A percentile compares a stretch with the other conserved stretches of the same genome.
Evolutionary conservation across 2,113 vertebrate genomes (phyloP).

Genomic region (Puma concolor): DNA sequence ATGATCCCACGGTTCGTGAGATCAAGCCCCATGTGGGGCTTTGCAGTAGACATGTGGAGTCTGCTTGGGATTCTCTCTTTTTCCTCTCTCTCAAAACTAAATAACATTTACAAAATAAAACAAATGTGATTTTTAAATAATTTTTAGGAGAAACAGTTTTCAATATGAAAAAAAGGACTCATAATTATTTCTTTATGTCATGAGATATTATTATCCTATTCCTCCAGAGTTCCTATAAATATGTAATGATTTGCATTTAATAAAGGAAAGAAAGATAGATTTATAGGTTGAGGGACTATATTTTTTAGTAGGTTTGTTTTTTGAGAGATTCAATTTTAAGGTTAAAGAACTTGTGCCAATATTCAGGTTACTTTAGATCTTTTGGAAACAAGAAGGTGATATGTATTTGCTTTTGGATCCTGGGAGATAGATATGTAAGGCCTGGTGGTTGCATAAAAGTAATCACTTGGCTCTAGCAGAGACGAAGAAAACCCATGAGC

Average conservation of each 20-base stretch:
- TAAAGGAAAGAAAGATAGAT: not conserved
- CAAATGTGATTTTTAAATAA: not conserved
- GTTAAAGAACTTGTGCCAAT: not conserved
- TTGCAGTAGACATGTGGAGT: too few relatives aligned
- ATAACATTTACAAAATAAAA: not conserved
- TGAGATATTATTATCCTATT: not conserved
- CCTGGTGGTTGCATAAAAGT: not conserved
- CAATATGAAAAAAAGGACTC: not conserved
- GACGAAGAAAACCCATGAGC: not conserved
- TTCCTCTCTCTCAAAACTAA: too few relatives aligned
- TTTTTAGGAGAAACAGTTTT: not conserved
- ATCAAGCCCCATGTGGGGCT: too few relatives aligned
- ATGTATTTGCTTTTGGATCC: not conserved
- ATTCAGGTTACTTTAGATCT: not conserved
- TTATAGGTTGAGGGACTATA: not conserved
- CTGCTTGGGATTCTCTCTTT: too few relatives aligned
- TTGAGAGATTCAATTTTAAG: not conserved
- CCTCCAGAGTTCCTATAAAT: not conserved
- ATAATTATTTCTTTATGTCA: not conserved
- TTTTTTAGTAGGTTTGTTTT: not conserved
- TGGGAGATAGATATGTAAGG: not conserved
- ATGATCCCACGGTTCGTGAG: too few relatives aligned
- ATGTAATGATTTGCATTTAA: not conserved
- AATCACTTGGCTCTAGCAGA: not conserved
- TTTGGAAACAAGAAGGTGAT: not conserved